phyloP scores from a whole-genome alignment of 1,140 invertebrate species.

The Drosophila jambulina region DNA sequence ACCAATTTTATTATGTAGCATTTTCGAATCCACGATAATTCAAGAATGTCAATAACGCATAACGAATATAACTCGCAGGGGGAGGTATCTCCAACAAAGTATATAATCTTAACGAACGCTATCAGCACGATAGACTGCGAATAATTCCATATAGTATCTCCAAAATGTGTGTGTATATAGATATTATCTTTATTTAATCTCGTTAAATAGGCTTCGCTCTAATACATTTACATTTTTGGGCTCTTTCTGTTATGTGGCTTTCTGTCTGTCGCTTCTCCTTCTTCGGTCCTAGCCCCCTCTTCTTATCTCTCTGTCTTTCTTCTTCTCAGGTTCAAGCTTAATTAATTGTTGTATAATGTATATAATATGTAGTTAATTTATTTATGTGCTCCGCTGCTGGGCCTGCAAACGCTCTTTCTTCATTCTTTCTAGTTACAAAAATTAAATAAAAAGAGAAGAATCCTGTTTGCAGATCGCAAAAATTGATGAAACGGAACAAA shows the following conservation, averaged over 20 bases:
- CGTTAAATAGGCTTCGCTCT: slow-evolving; percentile 68
- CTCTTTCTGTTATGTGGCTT: slow-evolving; percentile 24
- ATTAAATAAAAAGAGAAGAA: slow-evolving; percentile 28
- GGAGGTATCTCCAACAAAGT: no score
- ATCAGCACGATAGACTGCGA: no score
- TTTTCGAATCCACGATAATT: no score
- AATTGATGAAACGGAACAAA: slow-evolving; percentile 10
- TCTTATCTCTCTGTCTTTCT: slow-evolving; percentile 16
- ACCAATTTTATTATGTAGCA: no score
- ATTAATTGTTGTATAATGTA: slow-evolving; percentile 24
- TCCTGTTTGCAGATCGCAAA: background rate
- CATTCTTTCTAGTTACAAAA: slow-evolving; percentile 16
- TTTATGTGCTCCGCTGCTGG: slow-evolving; percentile 21
- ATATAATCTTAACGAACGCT: no score
- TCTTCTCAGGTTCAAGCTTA: slow-evolving; percentile 41
- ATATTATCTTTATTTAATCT: slow-evolving; percentile 77
- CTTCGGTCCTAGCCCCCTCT: slow-evolving; percentile 16
- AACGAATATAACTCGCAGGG: no score
- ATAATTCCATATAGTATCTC: background rate
- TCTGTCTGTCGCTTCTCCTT: slow-evolving; percentile 3
- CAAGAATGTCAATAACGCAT: no score
- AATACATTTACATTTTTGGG: slow-evolving; percentile 60
- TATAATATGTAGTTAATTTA: slow-evolving; percentile 41
- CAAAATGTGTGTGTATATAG: slow-evolving; percentile 37
- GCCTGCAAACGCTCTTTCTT: slow-evolving; percentile 10